Evolutionary conservation across 2,888 invertebrate species (phyloP), one percentile per base, ranked within the genome.

Genomic region (Liopterus haemorrhoidalis): DNA sequence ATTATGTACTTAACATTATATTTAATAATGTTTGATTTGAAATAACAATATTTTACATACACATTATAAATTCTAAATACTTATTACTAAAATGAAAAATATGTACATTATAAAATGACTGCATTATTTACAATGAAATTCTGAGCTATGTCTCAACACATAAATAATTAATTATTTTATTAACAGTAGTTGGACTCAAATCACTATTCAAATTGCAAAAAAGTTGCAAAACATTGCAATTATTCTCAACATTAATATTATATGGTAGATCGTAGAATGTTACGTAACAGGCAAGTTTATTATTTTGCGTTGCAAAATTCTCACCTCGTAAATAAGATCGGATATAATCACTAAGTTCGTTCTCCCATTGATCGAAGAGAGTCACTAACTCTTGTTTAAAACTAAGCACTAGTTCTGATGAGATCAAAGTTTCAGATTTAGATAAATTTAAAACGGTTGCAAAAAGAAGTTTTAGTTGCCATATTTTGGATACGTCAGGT

Each of bases 381-480:
- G 60, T 59, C 1, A 69, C 63, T 1, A 77, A 67, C 57, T 71
- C 72, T 55, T 82, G 81, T 45, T 76, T 73, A 31, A 82, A 71
- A 0, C 82, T 73, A 1, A 80, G 57, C 2, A 80, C 71, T 58
- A 76, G 74, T 56, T 83, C 82, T 41, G 71, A 66, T 2, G 78
- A 74, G 14, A 82, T 67, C 5, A 82, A 60, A 0, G 73, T 71
- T 50, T 74, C 70, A 54, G 57, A 64, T 61, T 64, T 69, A 60
- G 52, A 65, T 62, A 53, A 72, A 63, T 57, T 55, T 24, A 70
- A 54, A 4, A 75, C 70, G 54, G 80, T 81, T 0, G 78, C 72
- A 2, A 75, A 74, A 3, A 79, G 70, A 0, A 85, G 69, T 61
- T 85, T 87, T 32, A 86, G 73, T 63, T 89, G 87, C 86, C 86